phyloP scores from a whole-genome alignment of 2,888 invertebrate genomes.

The Drosophila tanythrix region DNA sequence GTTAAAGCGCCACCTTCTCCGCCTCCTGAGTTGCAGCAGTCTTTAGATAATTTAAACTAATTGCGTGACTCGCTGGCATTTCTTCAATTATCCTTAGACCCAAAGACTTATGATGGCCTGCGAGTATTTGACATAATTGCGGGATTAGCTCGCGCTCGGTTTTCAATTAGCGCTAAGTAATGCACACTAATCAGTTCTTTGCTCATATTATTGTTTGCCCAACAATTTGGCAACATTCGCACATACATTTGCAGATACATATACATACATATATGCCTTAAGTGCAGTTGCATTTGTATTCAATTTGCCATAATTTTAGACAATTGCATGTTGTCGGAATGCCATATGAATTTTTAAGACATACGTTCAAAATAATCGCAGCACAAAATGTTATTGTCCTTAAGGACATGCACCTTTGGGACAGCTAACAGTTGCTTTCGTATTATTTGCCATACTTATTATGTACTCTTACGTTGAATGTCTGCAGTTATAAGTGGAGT shows the following conservation, averaged over 20 bases:
- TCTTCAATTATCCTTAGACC: constrained; percentile 45
- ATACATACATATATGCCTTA: neutral
- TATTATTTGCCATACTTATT: constrained; percentile 5
- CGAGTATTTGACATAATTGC: constrained; percentile 71
- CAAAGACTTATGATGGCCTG: constrained; percentile 67
- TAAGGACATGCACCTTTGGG: constrained; percentile 53
- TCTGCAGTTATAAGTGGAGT: neutral
- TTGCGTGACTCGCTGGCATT: constrained; percentile 75
- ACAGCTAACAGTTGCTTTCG: constrained; percentile 3
- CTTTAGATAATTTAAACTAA: constrained; percentile 75
- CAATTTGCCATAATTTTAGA: constrained; percentile 58
- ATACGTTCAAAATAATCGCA: constrained; percentile 23
- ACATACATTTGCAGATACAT: neutral
- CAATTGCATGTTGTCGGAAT: constrained; percentile 50
- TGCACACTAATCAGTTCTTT: constrained; percentile 42
- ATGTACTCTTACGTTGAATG: constrained; percentile 8
- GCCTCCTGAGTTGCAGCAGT: constrained; percentile 2
- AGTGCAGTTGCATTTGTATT: constrained; percentile 35
- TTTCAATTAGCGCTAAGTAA: constrained; percentile 72
- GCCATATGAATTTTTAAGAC: constrained; percentile 54
- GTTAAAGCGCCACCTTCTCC: constrained; percentile 50
- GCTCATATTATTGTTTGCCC: constrained; percentile 23
- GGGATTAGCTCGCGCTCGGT: constrained; percentile 44
- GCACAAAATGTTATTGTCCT: constrained; percentile 40
- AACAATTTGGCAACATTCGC: constrained; percentile 37